Conservation (phyloP, 2,113 vertebrate species). For the Excalfactoria chinensis region DNA sequence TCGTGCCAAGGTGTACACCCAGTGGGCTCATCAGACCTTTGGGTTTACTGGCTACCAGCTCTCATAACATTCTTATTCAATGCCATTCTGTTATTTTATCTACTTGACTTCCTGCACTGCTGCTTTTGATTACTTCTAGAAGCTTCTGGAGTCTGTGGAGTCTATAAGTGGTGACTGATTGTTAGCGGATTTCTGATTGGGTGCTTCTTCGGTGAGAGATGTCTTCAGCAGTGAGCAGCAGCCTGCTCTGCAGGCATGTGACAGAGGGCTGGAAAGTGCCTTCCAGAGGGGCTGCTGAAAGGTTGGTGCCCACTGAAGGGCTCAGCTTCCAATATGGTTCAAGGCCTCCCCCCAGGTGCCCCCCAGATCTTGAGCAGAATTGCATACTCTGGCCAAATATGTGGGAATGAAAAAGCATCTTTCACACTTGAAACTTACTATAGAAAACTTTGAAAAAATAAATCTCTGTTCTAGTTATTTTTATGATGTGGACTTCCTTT, state of each 20-base stretch:
- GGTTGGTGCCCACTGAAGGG: fast-evolving
- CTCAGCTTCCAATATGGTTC: fast-evolving
- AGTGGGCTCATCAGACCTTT: background rate
- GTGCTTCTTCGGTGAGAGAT: background rate
- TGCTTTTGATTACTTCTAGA: background rate
- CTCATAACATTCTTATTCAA: background rate
- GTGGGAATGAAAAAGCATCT: background rate
- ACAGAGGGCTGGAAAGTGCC: fast-evolving
- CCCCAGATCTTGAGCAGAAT: background rate
- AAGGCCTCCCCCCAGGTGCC: fast-evolving
- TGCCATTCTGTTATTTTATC: background rate
- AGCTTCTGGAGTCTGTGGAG: background rate
- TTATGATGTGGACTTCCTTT: background rate
- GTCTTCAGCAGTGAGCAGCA: background rate
- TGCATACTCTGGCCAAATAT: fast-evolving
- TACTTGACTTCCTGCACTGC: fast-evolving
- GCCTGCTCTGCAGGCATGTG: fast-evolving
- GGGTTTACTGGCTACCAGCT: fast-evolving
- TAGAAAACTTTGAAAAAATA: background rate
- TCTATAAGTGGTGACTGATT: background rate
- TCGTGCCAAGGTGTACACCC: fast-evolving
- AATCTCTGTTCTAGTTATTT: background rate
- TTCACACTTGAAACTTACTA: background rate
- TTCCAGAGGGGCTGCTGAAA: background rate
- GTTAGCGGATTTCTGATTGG: background rate